Conservation (phyloP, 2,888 invertebrate species). For the Cremastobaeus sp. region DNA sequence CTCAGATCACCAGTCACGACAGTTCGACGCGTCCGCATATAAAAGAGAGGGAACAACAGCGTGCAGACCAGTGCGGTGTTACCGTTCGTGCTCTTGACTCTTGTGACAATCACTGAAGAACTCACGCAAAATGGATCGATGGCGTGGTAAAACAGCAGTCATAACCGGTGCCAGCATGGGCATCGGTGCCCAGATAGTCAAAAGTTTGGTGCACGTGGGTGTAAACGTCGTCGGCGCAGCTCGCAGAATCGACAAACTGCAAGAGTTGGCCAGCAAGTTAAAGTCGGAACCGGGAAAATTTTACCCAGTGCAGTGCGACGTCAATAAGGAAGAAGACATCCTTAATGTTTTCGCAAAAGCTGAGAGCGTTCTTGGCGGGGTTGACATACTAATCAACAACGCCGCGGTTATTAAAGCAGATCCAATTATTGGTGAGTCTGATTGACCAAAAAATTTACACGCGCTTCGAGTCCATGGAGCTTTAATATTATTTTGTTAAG, state of each 20-base stretch:
- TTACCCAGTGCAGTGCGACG: constrained; percentile 79
- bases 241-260: constrained; percentile 77
- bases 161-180: constrained; percentile 79
- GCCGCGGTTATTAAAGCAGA: constrained; percentile 79
- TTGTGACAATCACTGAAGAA: constrained; percentile 6
- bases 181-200: constrained; percentile 76
- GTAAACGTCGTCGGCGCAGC: constrained; percentile 77
- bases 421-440: constrained; percentile 68
- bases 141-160: constrained; percentile 77
- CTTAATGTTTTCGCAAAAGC: constrained; percentile 80
- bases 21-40: too few species aligned
- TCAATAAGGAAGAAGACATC: constrained; percentile 80
- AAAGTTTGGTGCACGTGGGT: constrained; percentile 76
- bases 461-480: too few species aligned
- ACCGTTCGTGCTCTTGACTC: too few species aligned
- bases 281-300: constrained; percentile 72
- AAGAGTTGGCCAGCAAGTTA: constrained; percentile 68
- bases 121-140: constrained; percentile 74
- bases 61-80: too few species aligned
- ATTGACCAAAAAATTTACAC: too few species aligned
- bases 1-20: too few species aligned
- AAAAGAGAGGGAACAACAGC: too few species aligned
- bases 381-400: constrained; percentile 82
- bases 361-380: constrained; percentile 79
- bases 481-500: too few species aligned